Base-by-base conservation (phyloP, 2,888 invertebrate genomes). In the Tetragonula carbonaria region DNA sequence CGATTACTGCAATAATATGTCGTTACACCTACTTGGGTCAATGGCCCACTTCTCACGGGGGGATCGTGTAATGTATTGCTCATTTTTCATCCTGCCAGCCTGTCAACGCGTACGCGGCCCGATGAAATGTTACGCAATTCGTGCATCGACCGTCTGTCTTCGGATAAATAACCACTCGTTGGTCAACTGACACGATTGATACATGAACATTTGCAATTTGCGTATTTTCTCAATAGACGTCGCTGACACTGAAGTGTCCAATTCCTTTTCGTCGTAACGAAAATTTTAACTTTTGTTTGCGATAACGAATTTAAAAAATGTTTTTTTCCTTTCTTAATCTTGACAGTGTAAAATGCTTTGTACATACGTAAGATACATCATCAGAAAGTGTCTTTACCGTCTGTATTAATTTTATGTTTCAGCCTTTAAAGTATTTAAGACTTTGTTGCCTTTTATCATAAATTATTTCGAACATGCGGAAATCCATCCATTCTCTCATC, bases 11-110 rank as follows among this genome's bases (percentile, higher is more conserved):
- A 78, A 86, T 88, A 85, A 88, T 78, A 78, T 80, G 78, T 88
- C 83, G 82, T 84, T 88, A 86, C 84, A 82, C 82, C 81, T 88
- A 88, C 88, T 87, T 87, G 85, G 88, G 88, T 88, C 86, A 86
- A 86, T 87, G 84, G 82, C 86, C 88, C 82, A 88, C 78, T 88
- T 88, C 88, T 88, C 87, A 88, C 84, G 86, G 71, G 66, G 28
- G 62, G 68, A 74, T 45, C 78, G 62, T 62, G 65, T 73, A 73
- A 78, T 80, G 75, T 78, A 59, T 78, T 80, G 86, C 77, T 83
- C 84, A 83, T 84, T 86, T 86, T 86, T 86, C 84, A 82, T 84
- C 79, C 80, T 76, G 76, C 50, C 77, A 55, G 70, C 73, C 82
- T 28, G 77, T 74, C 83, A 59, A 62, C 67, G 65, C 66, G 75